Base-by-base conservation (phyloP, 2,888 invertebrate genomes). In the Drosophila conformis region DNA sequence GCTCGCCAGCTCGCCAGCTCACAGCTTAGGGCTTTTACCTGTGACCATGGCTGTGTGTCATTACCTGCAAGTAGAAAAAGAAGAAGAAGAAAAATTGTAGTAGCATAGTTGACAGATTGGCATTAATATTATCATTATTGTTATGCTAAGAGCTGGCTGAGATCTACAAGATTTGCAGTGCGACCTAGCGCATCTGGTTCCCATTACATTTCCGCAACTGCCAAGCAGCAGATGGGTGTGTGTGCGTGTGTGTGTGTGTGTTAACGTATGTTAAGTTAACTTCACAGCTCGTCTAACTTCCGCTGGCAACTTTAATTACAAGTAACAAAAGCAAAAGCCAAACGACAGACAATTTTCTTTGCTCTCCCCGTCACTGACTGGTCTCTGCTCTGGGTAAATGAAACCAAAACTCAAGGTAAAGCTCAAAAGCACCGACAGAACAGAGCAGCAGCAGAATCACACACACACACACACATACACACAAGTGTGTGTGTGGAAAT, bases 231-330 rank as follows among this genome's bases (percentile, higher is more conserved):
- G 75, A 53, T 62, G 27, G 0, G 27, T 51, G 11, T 27, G 5
- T 40, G 40, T 40, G n/a, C 5, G n/a, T 18, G 38, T n/a, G n/a
- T 11, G 40, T 21, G 46, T 21, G 46, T 52, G 33, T 40, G 13
- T 42, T 25, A 46, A 46, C 15, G 27, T 38, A 54, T 65, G 66
- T 54, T 46, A 69, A 67, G 67, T 66, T 62, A 74, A 78, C 86
- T 89, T 89, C 86, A 90, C 88, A 86, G 90, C 86, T 88, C 88
- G 81, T 63, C 81, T 76, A 86, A 88, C 85, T 85, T 85, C 85
- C 85, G 85, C 87, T 89, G 82, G 75, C 76, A 76, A 89, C 89
- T 85, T 87, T 89, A 87, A 85, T 85, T 89, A 89, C 90, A 87
- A 80, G 63, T 51, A 80, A 80, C 73, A 80, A 76, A 76, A 80